phyloP scores from a whole-genome alignment of 2,888 invertebrate genomes.

The Andrena fulva region DNA sequence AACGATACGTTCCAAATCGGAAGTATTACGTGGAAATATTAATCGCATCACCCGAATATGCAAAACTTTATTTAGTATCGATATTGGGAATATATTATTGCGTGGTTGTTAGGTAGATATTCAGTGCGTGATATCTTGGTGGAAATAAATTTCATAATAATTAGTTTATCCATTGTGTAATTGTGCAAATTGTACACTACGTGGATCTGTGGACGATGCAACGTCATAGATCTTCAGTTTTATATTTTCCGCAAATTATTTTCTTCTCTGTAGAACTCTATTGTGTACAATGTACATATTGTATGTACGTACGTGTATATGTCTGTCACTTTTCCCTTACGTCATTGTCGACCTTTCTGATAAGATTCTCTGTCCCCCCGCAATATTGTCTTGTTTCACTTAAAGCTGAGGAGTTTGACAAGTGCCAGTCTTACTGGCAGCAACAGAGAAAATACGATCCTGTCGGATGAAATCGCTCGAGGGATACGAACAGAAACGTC shows the following conservation, averaged over 20 bases:
- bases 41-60: too few species aligned
- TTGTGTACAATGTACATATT: not conserved
- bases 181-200: too few species aligned
- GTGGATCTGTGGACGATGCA: too few species aligned
- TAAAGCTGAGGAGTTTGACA: conserved; percentile 46
- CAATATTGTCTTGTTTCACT: conserved; percentile 41
- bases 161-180: too few species aligned
- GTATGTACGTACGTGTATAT: not conserved
- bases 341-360: not conserved
- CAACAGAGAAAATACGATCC: conserved; percentile 64
- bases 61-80: too few species aligned
- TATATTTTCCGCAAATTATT: not conserved
- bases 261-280: not conserved
- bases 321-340: not conserved
- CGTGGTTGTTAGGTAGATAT: not conserved
- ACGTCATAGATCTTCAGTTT: too few species aligned
- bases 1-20: not conserved
- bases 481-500: conserved; percentile 48
- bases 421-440: conserved; percentile 60
- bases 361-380: not conserved
- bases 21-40: too few species aligned
- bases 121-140: not conserved
- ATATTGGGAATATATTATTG: not conserved
- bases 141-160: not conserved
- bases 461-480: conserved; percentile 38